These are phyloP conservation scores for Varanus komodoensis DNA, from an alignment of 2,113 vertebrate species.

Conservation along the genomic window DNA sequence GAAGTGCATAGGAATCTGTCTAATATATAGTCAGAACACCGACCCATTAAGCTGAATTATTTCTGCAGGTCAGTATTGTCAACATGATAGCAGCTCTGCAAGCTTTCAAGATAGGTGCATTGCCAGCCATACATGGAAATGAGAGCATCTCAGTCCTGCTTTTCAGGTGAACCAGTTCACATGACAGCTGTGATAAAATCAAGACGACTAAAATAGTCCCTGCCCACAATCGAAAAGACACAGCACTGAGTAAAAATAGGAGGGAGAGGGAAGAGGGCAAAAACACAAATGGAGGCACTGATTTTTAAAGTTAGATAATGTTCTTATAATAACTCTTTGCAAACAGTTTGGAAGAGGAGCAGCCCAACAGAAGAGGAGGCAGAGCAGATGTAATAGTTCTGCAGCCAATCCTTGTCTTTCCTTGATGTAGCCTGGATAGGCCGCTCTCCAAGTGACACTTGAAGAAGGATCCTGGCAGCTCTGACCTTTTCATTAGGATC, in stretches of 20 bases:
- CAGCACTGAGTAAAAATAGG: not conserved
- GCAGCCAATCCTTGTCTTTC: not conserved
- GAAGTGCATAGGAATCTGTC: not conserved
- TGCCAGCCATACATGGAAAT: not conserved
- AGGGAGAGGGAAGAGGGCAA: not conserved
- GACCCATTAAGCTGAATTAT: not conserved
- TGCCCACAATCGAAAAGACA: not conserved
- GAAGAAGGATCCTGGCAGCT: too few species aligned
- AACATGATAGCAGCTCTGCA: not conserved
- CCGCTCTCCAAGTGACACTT: not conserved
- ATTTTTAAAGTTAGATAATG: not conserved
- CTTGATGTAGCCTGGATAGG: not conserved
- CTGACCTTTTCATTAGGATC: too few species aligned
- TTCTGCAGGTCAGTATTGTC: not conserved
- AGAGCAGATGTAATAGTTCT: not conserved
- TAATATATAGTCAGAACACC: not conserved
- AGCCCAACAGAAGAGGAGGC: not conserved
- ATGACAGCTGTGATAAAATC: not conserved
- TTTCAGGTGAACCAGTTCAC: not conserved
- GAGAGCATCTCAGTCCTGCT: not conserved
- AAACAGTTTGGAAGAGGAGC: not conserved
- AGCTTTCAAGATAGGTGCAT: too few species aligned
- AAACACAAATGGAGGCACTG: not conserved
- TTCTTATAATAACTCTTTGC: not conserved
- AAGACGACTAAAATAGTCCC: not conserved